Evolutionary conservation across 2,113 vertebrate genomes (phyloP).

Genomic region (Etheostoma spectabile): DNA sequence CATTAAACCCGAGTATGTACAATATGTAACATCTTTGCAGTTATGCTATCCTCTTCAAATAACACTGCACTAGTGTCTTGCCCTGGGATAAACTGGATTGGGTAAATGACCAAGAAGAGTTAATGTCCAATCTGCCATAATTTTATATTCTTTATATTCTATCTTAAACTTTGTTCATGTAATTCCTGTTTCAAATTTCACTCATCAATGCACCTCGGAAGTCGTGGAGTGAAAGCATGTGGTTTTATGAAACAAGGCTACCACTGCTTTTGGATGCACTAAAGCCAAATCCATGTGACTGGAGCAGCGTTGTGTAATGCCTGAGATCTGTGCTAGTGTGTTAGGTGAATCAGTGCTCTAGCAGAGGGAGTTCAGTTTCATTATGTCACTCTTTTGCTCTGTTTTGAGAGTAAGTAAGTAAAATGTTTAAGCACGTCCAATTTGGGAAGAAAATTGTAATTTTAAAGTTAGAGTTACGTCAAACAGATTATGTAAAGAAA

Average conservation of each 20-base stretch:
- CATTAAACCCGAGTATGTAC: too few relatives aligned
- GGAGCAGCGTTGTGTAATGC: slow-evolving; percentile 75
- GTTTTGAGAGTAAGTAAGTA: neutral
- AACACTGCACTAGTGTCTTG: neutral
- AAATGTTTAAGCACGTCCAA: neutral
- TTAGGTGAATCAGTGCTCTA: slow-evolving; percentile 31
- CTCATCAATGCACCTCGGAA: neutral
- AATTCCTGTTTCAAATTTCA: neutral
- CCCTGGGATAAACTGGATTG: neutral
- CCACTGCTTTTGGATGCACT: slow-evolving; percentile 37
- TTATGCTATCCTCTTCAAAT: neutral
- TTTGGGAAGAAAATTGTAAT: neutral
- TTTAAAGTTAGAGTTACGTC: slow-evolving; percentile 43
- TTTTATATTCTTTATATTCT: neutral
- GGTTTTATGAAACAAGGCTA: slow-evolving; percentile 70
- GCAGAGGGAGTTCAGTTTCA: slow-evolving; percentile 21
- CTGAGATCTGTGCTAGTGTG: slow-evolving; percentile 72
- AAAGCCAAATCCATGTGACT: slow-evolving; percentile 70
- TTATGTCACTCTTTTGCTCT: slow-evolving; percentile 21
- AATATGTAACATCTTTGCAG: neutral
- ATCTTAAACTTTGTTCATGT: neutral
- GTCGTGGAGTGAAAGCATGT: slow-evolving; percentile 28
- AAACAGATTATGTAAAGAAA: slow-evolving; percentile 65
- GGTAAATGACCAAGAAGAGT: neutral
- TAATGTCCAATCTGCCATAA: neutral